Evolutionary conservation across 2,888 invertebrate genomes (phyloP), one percentile per base, ranked within the genome.

Genomic region (Ceramica pisi): DNA sequence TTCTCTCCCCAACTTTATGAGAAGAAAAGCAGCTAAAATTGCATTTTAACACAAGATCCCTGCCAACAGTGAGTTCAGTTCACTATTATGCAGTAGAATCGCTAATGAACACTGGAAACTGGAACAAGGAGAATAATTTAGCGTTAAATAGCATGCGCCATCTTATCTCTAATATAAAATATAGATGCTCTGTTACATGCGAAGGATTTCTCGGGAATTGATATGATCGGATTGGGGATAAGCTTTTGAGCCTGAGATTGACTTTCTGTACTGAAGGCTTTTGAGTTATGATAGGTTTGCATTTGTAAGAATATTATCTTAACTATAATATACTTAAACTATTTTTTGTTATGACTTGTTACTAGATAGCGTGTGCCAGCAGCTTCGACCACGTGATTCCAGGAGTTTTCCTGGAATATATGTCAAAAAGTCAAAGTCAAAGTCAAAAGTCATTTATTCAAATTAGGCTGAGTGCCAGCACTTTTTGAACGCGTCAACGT

Each of bases 51-150:
- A 35, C 10, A 50, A 70, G 41, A 50, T 75, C 67, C 16, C 10
- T 41, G 61, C 69, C 60, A 80, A 56, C 62, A 67, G 63, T 56
- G 60, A 62, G 48, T 63, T 72, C 59, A 68, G 59, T 46, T 14
- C 50, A 62, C 77, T 51, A 77, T 72, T 80, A 80, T 66, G 67
- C 72, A 81, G 35, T 26, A 57, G 62, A 67, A 76, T 67, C 41
- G 35, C 65, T 81, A 83, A 82, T 81, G 83, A 81, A 73, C 67
- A 38, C 63, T 44, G 70, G 66, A 67, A 82, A 83, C 75, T 82
- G 61, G 82, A 72, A 56, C 82, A 62, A 62, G 67, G 78, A 71
- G 81, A 81, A 83, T 82, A 78, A 82, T 81, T 82, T 68, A 75
- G 53, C 70, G 62, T 61, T 66, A 73, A 72, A 78, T 71, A 78